Conservation (phyloP, 2,888 invertebrate species). For the Catocala sponsa region DNA sequence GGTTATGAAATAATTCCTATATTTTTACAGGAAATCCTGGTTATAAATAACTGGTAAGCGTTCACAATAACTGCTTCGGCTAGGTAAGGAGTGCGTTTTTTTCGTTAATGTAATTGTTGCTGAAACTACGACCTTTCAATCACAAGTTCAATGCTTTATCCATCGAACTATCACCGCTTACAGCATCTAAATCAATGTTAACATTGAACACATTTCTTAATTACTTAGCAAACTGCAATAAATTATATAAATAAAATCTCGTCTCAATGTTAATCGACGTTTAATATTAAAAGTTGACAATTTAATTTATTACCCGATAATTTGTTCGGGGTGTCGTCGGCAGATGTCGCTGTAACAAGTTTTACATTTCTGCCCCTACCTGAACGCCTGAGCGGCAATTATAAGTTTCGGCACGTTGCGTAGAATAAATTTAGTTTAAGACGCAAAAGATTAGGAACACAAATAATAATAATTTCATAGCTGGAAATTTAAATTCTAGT, state of each 20-base stretch:
- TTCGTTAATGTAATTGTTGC: too few relatives aligned
- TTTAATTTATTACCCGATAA: slow-evolving; percentile 38
- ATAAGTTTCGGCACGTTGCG: slow-evolving; percentile 41
- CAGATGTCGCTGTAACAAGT: slow-evolving; percentile 36
- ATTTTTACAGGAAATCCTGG: too few relatives aligned
- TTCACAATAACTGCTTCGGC: too few relatives aligned
- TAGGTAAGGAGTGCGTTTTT: too few relatives aligned
- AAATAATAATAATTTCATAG: slow-evolving; percentile 25
- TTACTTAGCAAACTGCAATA: neutral
- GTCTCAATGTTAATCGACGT: slow-evolving; percentile 8
- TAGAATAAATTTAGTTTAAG: slow-evolving; percentile 29
- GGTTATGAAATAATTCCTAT: too few relatives aligned
- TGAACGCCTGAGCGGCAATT: slow-evolving; percentile 23
- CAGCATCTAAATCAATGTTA: too few relatives aligned
- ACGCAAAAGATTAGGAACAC: slow-evolving; percentile 19
- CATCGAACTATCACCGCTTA: too few relatives aligned
- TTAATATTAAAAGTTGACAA: slow-evolving; percentile 12
- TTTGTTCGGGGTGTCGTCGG: slow-evolving; percentile 23
- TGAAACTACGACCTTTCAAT: too few relatives aligned
- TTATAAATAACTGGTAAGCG: too few relatives aligned
- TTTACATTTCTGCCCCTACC: slow-evolving; percentile 28
- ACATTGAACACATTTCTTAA: neutral
- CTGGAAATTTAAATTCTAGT: slow-evolving; percentile 12
- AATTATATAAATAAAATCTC: neutral
- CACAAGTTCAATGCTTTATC: too few relatives aligned